Conservation (phyloP, 2,113 vertebrate genomes). For the Pluvianellus socialis region DNA sequence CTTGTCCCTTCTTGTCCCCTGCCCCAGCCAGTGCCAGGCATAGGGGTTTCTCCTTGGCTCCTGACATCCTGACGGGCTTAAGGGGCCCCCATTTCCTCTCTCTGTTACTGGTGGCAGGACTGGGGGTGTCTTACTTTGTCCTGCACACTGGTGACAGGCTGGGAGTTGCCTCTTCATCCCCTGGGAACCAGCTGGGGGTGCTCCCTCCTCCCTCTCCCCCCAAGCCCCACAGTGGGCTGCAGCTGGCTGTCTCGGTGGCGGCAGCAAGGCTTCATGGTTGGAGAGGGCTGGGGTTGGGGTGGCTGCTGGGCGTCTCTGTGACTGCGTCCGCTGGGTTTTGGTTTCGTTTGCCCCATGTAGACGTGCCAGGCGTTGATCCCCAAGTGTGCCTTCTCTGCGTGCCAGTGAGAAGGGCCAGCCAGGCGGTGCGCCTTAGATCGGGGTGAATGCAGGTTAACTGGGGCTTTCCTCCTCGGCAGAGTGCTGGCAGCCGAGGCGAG, state of each 20-base stretch:
- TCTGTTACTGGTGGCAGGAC: background rate
- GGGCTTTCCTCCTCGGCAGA: constrained; percentile 67
- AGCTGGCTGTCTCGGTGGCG: no score
- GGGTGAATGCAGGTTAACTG: fast-evolving
- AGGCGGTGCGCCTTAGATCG: fast-evolving
- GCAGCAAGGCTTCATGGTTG: background rate
- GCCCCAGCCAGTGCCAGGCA: background rate
- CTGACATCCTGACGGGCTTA: background rate
- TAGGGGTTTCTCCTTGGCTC: background rate
- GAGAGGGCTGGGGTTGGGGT: background rate
- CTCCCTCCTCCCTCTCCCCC: background rate
- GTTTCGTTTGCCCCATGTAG: fast-evolving
- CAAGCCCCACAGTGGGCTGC: fast-evolving
- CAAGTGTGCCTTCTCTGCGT: fast-evolving
- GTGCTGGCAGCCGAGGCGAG: constrained; percentile 75
- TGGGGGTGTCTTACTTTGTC: background rate
- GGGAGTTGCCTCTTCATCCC: background rate
- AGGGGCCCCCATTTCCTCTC: fast-evolving
- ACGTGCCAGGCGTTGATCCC: fast-evolving
- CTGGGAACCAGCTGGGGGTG: background rate
- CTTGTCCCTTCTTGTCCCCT: background rate
- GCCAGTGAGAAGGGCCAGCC: fast-evolving
- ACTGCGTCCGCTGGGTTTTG: fast-evolving
- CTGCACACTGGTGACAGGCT: fast-evolving
- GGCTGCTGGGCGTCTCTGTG: background rate